Evolutionary conservation across 2,113 vertebrate species (phyloP).

Genomic region (Gopherus flavomarginatus): DNA sequence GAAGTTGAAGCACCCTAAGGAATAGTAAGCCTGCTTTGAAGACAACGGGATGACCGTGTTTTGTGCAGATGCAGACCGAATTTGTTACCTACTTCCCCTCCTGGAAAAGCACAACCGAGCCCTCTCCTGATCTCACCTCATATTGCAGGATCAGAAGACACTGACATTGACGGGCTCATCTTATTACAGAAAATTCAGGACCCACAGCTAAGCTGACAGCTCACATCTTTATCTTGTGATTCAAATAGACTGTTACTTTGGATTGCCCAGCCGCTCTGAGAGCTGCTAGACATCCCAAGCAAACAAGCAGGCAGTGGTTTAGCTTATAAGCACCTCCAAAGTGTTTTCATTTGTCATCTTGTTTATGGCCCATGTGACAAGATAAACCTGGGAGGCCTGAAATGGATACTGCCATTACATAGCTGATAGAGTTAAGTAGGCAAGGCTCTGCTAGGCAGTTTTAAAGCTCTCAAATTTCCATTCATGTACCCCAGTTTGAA

Average conservation of each 20-base stretch:
- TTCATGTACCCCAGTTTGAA: neutral
- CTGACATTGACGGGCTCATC: neutral
- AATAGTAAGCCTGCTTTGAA: rapidly evolving
- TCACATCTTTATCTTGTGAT: neutral
- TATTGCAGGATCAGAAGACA: rapidly evolving
- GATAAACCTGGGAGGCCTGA: slow-evolving; percentile 24
- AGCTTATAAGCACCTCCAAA: slow-evolving; percentile 47
- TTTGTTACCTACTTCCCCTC: neutral
- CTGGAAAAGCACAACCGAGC: neutral
- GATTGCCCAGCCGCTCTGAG: neutral
- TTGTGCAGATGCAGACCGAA: neutral
- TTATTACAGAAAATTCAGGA: neutral
- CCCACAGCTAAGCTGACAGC: neutral
- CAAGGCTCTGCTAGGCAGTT: neutral
- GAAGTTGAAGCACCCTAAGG: neutral
- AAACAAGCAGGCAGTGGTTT: slow-evolving; percentile 42
- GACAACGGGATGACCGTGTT: neutral
- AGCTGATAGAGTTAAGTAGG: neutral
- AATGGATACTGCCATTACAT: neutral
- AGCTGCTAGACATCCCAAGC: slow-evolving; percentile 9
- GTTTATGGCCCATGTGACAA: slow-evolving; percentile 41
- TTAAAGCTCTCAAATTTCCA: neutral
- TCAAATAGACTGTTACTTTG: neutral
- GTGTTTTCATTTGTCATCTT: slow-evolving; percentile 52
- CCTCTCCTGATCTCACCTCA: rapidly evolving